Evolutionary conservation across 2,797 vertebrate genomes (phyloP).

Genomic region (Urophycis tenuis): DNA sequence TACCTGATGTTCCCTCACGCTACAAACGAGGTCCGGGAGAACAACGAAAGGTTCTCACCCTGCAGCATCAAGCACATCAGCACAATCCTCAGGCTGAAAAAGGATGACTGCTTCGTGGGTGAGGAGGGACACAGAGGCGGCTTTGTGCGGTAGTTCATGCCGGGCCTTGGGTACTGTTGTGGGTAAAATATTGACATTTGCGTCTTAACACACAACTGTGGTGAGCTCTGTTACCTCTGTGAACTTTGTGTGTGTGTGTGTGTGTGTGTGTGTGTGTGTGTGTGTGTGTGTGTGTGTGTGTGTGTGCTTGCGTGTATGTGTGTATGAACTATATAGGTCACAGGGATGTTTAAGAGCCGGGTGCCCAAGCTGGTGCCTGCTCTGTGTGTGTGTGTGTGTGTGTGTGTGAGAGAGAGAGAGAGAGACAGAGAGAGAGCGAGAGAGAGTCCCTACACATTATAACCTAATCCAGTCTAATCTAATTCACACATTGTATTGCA

Average conservation of each 20-base stretch:
- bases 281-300: constrained; percentile 6
- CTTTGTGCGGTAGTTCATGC: neutral
- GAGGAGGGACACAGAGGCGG: constrained; percentile 30
- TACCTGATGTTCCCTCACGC: constrained; percentile 80
- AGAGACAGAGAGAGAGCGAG: neutral
- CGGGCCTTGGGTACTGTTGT: neutral
- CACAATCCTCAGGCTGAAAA: constrained; percentile 65
- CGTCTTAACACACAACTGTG: neutral
- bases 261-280: constrained; percentile 8
- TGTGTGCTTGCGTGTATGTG: constrained; percentile 4
- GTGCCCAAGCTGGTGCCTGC: too few relatives aligned
- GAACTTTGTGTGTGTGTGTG: constrained; percentile 1
- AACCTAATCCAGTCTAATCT: neutral
- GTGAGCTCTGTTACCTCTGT: neutral
- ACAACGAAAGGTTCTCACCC: constrained; percentile 74
- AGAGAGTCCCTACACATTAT: neutral
- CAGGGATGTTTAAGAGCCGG: too few relatives aligned
- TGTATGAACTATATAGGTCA: too few relatives aligned
- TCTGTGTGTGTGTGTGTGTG: constrained; percentile 15
- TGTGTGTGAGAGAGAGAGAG: constrained; percentile 5
- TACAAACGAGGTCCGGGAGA: constrained; percentile 67
- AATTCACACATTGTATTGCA: neutral
- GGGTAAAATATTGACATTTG: neutral
- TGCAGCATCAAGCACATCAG: constrained; percentile 71
- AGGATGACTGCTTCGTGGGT: constrained; percentile 78